Conservation (phyloP, 2,113 vertebrate species). For the Pantherophis guttatus region DNA sequence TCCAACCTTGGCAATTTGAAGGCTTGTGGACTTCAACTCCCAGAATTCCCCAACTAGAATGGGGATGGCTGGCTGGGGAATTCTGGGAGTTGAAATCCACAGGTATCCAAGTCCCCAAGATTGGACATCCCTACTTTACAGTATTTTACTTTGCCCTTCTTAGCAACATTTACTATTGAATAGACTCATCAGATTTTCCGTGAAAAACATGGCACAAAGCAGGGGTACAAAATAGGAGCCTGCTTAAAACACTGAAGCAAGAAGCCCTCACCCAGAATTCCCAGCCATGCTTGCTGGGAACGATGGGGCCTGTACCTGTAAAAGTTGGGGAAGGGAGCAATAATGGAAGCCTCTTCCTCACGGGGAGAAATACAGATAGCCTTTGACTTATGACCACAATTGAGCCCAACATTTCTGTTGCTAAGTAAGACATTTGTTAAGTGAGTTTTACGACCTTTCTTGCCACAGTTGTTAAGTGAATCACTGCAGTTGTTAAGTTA, state of each 20-base stretch:
- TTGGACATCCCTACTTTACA: not conserved
- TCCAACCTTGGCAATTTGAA: not conserved
- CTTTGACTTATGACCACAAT: not conserved
- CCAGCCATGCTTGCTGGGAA: not conserved
- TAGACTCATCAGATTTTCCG: not conserved
- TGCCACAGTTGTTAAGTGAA: not conserved
- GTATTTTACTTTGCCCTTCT: not conserved
- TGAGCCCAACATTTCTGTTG: not conserved
- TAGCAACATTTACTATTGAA: not conserved
- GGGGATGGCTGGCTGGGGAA: not conserved
- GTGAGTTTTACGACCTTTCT: not conserved
- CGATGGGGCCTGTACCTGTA: not conserved
- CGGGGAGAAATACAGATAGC: not conserved
- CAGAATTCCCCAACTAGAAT: not conserved
- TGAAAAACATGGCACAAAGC: not conserved
- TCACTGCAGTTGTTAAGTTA: not conserved
- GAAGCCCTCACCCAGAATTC: not conserved
- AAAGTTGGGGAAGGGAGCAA: not conserved
- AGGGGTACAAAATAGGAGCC: not conserved
- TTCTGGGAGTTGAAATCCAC: not conserved
- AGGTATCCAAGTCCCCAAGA: not conserved
- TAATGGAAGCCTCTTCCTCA: not conserved
- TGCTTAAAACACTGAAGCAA: not conserved
- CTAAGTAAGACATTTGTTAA: not conserved
- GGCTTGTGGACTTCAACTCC: not conserved